Conservation (phyloP, 2,113 vertebrate species). For the Anser brachyrhynchus region DNA sequence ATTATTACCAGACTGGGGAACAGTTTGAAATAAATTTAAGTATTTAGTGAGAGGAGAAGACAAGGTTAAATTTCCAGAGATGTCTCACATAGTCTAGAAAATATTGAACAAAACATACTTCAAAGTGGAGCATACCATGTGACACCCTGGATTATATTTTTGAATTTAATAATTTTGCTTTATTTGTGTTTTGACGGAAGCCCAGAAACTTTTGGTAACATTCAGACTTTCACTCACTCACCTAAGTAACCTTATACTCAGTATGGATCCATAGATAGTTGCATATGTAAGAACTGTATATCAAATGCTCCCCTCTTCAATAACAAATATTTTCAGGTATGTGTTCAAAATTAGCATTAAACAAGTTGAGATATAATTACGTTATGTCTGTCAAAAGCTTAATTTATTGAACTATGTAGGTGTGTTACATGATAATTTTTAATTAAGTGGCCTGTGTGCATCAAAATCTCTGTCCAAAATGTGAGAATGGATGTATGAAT, state of each 20-base stretch:
- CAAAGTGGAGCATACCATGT: neutral
- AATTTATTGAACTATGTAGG: neutral
- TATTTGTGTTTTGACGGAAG: neutral
- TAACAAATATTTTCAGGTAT: neutral
- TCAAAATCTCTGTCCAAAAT: neutral
- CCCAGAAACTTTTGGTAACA: neutral
- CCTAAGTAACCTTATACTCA: neutral
- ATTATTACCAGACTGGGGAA: neutral
- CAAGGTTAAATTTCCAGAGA: neutral
- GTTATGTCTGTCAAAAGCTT: constrained; percentile 14
- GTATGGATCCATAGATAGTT: neutral
- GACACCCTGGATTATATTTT: neutral
- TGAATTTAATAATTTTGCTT: neutral
- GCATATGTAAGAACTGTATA: neutral
- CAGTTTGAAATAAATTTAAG: neutral
- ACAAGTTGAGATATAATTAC: neutral
- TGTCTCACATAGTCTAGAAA: neutral
- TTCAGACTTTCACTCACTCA: neutral
- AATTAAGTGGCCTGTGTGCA: neutral
- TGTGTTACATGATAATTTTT: neutral
- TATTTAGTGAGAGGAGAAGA: neutral
- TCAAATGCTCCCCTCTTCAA: neutral
- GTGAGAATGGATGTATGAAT: neutral
- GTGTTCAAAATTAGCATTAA: neutral
- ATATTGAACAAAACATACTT: neutral